phyloP scores from a whole-genome alignment of 2,113 vertebrate species.

The Xiphophorus couchianus region DNA sequence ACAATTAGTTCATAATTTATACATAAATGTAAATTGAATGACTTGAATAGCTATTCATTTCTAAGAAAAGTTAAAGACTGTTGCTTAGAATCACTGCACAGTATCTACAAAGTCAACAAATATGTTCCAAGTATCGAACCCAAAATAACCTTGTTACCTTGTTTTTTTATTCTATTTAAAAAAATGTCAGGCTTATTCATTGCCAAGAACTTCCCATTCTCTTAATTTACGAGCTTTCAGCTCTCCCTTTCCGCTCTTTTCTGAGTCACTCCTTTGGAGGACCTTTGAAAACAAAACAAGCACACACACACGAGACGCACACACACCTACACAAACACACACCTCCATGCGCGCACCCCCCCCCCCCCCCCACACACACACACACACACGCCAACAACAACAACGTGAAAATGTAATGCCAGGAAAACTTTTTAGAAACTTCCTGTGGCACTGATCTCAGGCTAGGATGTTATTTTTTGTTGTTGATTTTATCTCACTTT shows the following conservation, averaged over 20 bases:
- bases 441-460: slow-evolving; percentile 56
- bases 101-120: no score
- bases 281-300: slow-evolving; percentile 41
- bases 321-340: neutral
- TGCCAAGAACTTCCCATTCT: slow-evolving; percentile 9
- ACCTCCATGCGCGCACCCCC: neutral
- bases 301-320: no score
- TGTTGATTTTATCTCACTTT: neutral
- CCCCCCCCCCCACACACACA: no score
- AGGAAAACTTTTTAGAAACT: slow-evolving; percentile 39
- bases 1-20: neutral
- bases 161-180: neutral
- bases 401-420: slow-evolving; percentile 9
- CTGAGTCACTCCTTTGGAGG: slow-evolving; percentile 55
- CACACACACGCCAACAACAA: slow-evolving; percentile 50
- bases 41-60: neutral
- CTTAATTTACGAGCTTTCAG: neutral
- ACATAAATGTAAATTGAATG: neutral
- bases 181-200: neutral
- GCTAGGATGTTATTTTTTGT: neutral
- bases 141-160: neutral
- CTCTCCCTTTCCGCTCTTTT: neutral
- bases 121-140: neutral
- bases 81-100: no score
- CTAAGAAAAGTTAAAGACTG: no score